Conservation (phyloP, 2,888 invertebrate genomes). For the Aelia acuminata region DNA sequence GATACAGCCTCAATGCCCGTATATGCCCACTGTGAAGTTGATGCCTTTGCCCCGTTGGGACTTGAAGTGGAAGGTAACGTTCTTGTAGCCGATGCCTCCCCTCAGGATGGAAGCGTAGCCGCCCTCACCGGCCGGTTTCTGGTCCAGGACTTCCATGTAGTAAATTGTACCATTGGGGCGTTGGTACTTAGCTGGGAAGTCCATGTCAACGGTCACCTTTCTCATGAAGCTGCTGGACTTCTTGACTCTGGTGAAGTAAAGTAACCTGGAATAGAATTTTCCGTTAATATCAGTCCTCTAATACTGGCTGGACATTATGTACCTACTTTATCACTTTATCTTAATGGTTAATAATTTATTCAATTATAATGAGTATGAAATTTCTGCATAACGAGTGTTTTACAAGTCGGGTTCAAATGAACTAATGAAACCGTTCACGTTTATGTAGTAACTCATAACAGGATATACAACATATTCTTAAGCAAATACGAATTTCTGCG, state of each 20-base stretch:
- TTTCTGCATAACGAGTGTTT: too few species aligned
- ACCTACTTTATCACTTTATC: too few species aligned
- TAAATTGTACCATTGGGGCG: neutral
- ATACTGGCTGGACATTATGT: too few species aligned
- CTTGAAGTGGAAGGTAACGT: slow-evolving; percentile 53
- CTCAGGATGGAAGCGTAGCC: slow-evolving; percentile 2
- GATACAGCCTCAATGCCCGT: neutral
- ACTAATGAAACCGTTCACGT: too few species aligned
- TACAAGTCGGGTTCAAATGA: too few species aligned
- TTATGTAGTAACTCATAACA: too few species aligned
- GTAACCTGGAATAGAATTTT: neutral
- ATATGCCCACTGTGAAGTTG: neutral
- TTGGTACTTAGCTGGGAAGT: neutral
- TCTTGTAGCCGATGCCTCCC: slow-evolving; percentile 42
- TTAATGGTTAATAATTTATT: too few species aligned
- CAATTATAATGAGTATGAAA: too few species aligned
- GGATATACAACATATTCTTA: too few species aligned
- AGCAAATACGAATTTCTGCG: too few species aligned
- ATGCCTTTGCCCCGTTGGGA: slow-evolving; percentile 2
- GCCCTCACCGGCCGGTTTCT: neutral
- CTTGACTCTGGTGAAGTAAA: slow-evolving; percentile 30
- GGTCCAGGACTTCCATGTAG: slow-evolving; percentile 43
- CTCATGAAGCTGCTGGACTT: neutral
- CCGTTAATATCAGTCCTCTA: neutral
- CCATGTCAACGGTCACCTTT: neutral